Evolutionary conservation across 2,113 vertebrate species (phyloP), one percentile per base, ranked within the genome.

Genomic region (Pachycephala philippinensis): DNA sequence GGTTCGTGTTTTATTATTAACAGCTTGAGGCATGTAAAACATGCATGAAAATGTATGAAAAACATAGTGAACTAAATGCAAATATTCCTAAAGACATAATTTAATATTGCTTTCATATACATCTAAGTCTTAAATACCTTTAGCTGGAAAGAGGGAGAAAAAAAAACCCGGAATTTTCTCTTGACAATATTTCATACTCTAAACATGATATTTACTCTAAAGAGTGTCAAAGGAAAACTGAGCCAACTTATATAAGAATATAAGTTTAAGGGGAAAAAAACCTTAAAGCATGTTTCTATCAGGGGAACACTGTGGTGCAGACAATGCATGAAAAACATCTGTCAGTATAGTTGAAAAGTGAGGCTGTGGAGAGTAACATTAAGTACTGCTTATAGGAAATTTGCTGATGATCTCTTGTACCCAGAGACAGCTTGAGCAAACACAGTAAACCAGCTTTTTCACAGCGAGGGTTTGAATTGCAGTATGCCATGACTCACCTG

Each of bases 301-400:
- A n/a, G 15, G 19, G 6, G 3, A 28, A 27, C 1, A 1, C 4
- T n/a, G 18, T 33, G 8, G 11, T 45, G 15, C 40, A 66, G 20
- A 64, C 20, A 31, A 26, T n/a, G 45, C 28, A 40, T 54, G 33
- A 72, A 52, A 93, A 78, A 33, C 5, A 2, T 19, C 18, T 24
- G 3, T 31, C 13, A 33, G 5, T 10, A 7, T 3, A 45, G 11
- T 3, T 65, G 45, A 78, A 31, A 85, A 60, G 6, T 13, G 27
- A 56, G 9, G 6, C 5, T n/a, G 20, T 31, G 8, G 19, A 60
- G 8, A 33, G 4, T 12, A 65, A 78, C 1, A 2, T 33, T 60
- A 74, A 54, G 23, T 31, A 11, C 13, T 30, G 11, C 19, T 44
- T 33, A 39, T 8, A 68, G 37, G 9, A 80, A 49, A 63, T 16